phyloP scores from a whole-genome alignment of 2,888 invertebrate species.

The Reticulitermes lucifugus region DNA sequence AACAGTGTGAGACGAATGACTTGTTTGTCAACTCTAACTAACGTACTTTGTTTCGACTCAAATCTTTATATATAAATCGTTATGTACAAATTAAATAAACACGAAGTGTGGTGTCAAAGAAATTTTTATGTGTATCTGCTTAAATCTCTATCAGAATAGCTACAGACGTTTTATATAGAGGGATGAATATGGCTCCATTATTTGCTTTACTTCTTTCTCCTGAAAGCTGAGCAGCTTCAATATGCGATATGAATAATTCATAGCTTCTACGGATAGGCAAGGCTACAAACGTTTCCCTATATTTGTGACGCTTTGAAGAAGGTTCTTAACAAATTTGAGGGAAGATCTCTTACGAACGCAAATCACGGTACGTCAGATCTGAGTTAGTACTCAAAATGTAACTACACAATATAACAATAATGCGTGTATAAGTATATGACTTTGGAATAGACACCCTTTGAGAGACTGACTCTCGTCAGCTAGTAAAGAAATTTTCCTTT shows the following conservation, averaged over 20 bases:
- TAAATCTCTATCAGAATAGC: not conserved
- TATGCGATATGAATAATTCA: conserved; percentile 12
- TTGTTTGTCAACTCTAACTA: no score
- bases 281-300: conserved; percentile 3
- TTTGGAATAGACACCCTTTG: no score
- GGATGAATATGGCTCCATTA: not conserved
- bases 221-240: conserved; percentile 6
- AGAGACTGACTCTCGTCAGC: no score
- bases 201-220: not conserved
- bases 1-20: no score
- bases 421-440: no score
- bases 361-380: not conserved
- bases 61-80: no score
- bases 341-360: not conserved
- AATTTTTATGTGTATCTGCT: no score
- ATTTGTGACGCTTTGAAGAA: conserved; percentile 2
- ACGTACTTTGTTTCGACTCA: no score
- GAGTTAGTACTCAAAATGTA: not conserved
- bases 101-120: no score
- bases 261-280: not conserved
- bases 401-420: no score
- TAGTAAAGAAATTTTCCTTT: no score
- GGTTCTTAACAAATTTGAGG: not conserved
- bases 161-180: not conserved
- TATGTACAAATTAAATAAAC: no score